Conservation (phyloP, 2,797 vertebrate species). For the Notamacropus eugenii region DNA sequence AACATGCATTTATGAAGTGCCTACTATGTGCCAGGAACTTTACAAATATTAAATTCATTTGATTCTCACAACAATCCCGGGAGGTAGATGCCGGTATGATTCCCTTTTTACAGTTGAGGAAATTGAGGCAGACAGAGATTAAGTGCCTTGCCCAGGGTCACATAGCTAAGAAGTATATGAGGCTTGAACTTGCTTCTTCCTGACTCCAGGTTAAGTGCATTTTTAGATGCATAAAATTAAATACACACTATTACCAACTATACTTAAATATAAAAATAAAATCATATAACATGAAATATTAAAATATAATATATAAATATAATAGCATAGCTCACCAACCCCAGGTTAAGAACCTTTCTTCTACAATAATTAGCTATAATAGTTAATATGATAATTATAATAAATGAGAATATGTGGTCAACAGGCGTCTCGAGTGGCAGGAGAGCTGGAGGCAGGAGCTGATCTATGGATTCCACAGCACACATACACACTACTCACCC, state of each 20-base stretch:
- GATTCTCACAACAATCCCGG: background rate
- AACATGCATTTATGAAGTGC: background rate
- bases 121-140: background rate
- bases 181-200: background rate
- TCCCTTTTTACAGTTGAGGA: background rate
- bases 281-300: too few species aligned
- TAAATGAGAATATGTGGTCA: background rate
- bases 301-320: too few species aligned
- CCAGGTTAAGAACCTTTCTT: background rate
- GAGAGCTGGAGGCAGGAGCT: background rate
- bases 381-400: background rate
- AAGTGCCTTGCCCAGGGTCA: background rate
- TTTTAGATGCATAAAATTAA: background rate
- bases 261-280: background rate
- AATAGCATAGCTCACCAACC: background rate
- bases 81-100: background rate
- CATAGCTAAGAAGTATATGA: background rate
- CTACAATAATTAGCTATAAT: background rate
- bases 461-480: background rate
- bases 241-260: background rate
- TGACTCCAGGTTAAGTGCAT: background rate
- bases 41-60: background rate
- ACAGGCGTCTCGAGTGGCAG: background rate
- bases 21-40: background rate
- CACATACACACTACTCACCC: constrained; percentile 76